Base-by-base conservation (phyloP, 1,140 invertebrate genomes). In the Drosophila lacertosa region DNA sequence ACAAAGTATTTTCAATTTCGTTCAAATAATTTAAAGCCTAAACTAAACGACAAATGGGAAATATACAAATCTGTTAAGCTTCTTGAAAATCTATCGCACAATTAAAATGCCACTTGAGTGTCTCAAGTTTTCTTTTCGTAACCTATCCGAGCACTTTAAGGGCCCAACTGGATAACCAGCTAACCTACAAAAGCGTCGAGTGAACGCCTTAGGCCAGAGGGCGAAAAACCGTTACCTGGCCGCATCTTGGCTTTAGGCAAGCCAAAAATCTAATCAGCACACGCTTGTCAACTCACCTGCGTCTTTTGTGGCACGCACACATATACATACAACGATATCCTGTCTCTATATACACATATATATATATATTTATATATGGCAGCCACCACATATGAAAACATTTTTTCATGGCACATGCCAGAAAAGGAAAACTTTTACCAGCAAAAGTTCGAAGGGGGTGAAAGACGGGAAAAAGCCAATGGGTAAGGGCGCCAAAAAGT, bases 251-350 rank as follows among this genome's bases (percentile, higher is more conserved):
- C 44, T 68, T 57, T 15, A 35, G 47, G 53, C 35, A 55, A 69
- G 45, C 18, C 48, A 44, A 64, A 86, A 86, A 88, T 86, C 81
- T 86, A 86, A 86, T 86, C 74, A 74, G 64, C 82, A 77, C 79
- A 80, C 60, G 79, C 74, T 60, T 71, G 57, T 69, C 59, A 60
- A 33, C 78, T 42, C 35, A 26, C 60, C 45, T 66, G 45, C 29
- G 33, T 40, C 39, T n/a, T 9, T 6, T 18, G 10, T 40, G 37
- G 4, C 37, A 40, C 10, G 20, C 9, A n/a, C 10, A 13, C 9
- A 26, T 26, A 18, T 44, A 13, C 20, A 15, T 35, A 16, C 22
- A 13, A 16, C 11, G 20, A 58, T 32, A 10, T 58, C 37, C 16
- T 16, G 16, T 51, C 0, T 48, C 15, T 48, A 48, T 62, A 18